Conservation (phyloP, 1,140 invertebrate species). For the Chironomus striatipennis region DNA sequence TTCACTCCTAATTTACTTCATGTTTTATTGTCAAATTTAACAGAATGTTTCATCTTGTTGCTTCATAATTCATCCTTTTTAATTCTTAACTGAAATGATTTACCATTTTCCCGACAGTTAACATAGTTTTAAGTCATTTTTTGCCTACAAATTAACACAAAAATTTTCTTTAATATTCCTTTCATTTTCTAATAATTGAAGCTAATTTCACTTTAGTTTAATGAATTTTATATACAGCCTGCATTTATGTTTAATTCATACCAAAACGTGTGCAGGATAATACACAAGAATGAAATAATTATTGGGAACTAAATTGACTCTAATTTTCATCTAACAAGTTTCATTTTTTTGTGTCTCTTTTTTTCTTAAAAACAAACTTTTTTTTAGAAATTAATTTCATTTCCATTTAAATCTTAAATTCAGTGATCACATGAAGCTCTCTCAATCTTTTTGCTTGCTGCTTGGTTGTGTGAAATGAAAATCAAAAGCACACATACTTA, state of each 20-base stretch:
- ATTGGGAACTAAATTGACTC: too few relatives aligned
- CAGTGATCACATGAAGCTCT: neutral
- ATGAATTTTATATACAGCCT: neutral
- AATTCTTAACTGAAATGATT: too few relatives aligned
- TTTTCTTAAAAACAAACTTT: neutral
- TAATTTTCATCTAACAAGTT: too few relatives aligned
- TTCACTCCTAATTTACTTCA: neutral
- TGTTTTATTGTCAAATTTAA: neutral
- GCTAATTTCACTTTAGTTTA: neutral
- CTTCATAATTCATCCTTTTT: neutral
- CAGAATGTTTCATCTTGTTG: neutral
- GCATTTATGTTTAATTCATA: neutral
- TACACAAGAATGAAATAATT: too few relatives aligned
- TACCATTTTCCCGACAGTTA: neutral
- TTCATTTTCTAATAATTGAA: conserved; percentile 3
- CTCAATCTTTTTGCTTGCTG: neutral
- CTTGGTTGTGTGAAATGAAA: too few relatives aligned
- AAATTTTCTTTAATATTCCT: neutral
- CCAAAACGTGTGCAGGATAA: neutral
- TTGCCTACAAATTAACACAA: neutral
- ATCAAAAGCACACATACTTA: too few relatives aligned
- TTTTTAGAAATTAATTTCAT: too few relatives aligned
- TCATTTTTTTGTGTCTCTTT: neutral
- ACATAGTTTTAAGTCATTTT: neutral
- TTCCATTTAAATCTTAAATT: neutral